Conservation (phyloP, 2,888 invertebrate genomes). For the Phortica okadai region DNA sequence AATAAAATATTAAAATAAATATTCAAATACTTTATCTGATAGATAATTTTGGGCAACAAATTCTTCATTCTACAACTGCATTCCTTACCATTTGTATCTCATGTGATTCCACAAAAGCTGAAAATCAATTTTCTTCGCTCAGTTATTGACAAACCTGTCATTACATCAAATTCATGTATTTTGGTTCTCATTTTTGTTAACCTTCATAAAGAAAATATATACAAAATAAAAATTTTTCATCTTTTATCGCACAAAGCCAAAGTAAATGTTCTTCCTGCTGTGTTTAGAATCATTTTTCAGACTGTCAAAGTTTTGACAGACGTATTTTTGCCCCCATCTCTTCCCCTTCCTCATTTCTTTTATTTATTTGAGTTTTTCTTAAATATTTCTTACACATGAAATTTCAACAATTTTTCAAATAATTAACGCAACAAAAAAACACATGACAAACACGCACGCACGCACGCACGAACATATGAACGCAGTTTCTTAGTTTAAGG, state of each 20-base stretch:
- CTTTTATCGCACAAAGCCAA: neutral
- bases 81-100: no score
- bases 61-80: no score
- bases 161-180: neutral
- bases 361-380: neutral
- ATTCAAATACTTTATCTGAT: no score
- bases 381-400: neutral
- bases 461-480: neutral
- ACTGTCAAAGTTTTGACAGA: neutral
- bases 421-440: constrained; percentile 24
- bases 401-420: constrained; percentile 31
- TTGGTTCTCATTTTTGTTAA: neutral
- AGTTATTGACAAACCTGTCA: neutral
- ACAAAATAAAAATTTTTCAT: neutral
- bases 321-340: neutral
- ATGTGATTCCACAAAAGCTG: no score
- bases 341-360: neutral
- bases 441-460: neutral
- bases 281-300: neutral
- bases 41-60: no score
- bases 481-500: neutral
- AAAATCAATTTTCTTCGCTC: neutral
- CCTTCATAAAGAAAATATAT: neutral
- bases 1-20: neutral
- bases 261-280: neutral